Percentiles rank a stretch among this genome's conserved stretches.
These are phyloP conservation scores for Leistus spinibarbis DNA, from an alignment of 2,888 invertebrate genomes.

Conservation along the genomic window DNA sequence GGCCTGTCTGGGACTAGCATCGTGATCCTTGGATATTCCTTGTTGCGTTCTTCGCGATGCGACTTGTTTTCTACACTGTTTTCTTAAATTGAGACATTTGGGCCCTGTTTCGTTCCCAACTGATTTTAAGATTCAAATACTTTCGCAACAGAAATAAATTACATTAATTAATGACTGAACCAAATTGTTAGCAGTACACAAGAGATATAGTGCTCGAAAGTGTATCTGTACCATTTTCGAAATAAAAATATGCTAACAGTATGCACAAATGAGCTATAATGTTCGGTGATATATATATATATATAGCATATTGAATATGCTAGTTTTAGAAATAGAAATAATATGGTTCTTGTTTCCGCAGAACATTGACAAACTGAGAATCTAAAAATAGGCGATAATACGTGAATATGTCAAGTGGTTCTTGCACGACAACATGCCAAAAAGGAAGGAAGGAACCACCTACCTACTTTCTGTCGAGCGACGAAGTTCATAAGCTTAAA, in stretches of 20 bases:
- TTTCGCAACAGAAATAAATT: too few species aligned
- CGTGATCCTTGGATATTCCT: conserved; percentile 24
- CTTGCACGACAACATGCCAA: not conserved
- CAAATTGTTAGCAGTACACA: too few species aligned
- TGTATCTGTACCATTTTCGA: too few species aligned
- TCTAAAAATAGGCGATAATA: not conserved
- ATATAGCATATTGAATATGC: too few species aligned
- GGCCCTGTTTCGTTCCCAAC: conserved; percentile 23
- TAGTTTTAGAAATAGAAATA: too few species aligned
- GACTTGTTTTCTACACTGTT: conserved; percentile 20
- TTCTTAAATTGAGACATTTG: conserved; percentile 24
- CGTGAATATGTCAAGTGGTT: not conserved
- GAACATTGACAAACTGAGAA: not conserved
- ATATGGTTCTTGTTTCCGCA: too few species aligned
- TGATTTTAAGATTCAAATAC: not conserved
- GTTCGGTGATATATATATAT: too few species aligned
- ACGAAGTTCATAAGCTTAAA: not conserved
- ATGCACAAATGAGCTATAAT: too few species aligned
- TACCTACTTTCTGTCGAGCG: not conserved
- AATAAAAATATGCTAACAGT: too few species aligned
- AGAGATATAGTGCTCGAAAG: too few species aligned
- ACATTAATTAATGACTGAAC: too few species aligned
- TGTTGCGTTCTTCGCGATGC: conserved; percentile 3
- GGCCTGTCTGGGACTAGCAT: not conserved
- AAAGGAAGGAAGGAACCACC: not conserved